Evolutionary conservation across 2,113 vertebrate species (phyloP).

Genomic region (Neotoma lepida): DNA sequence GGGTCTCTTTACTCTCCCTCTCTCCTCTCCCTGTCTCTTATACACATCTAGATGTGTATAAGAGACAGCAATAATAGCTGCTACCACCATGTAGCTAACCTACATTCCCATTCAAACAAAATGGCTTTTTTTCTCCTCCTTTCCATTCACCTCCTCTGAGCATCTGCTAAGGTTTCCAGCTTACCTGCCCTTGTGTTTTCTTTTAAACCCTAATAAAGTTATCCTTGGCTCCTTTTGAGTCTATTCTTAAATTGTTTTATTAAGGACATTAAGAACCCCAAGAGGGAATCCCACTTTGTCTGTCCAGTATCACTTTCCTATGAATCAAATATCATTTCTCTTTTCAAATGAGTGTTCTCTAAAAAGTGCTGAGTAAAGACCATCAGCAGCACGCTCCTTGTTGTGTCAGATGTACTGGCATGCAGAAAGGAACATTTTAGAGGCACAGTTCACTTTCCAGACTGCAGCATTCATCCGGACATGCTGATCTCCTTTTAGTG

Average conservation of each 20-base stretch:
- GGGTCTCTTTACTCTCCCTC: neutral
- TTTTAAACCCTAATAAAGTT: neutral
- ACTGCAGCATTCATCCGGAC: conserved; percentile 63
- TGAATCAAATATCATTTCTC: conserved; percentile 53
- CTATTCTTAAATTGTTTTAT: neutral
- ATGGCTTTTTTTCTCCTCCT: neutral
- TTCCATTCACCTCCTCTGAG: neutral
- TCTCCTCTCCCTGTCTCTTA: neutral
- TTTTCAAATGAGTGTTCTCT: neutral
- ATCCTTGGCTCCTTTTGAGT: neutral
- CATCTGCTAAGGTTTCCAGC: neutral
- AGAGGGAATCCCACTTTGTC: too few species aligned
- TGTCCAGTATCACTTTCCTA: neutral
- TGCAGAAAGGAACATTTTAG: conserved; percentile 32
- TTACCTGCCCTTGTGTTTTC: neutral
- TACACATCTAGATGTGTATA: too few species aligned
- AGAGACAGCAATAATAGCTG: too few species aligned
- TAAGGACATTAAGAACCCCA: neutral
- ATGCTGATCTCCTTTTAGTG: conserved; percentile 48
- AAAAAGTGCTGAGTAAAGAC: neutral
- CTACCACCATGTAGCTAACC: neutral
- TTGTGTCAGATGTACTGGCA: conserved; percentile 27
- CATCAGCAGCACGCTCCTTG: conserved; percentile 49
- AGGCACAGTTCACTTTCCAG: conserved; percentile 38
- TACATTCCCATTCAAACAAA: neutral